Evolutionary conservation across 1,140 invertebrate genomes (phyloP).

Genomic region (Lithobius niger): DNA sequence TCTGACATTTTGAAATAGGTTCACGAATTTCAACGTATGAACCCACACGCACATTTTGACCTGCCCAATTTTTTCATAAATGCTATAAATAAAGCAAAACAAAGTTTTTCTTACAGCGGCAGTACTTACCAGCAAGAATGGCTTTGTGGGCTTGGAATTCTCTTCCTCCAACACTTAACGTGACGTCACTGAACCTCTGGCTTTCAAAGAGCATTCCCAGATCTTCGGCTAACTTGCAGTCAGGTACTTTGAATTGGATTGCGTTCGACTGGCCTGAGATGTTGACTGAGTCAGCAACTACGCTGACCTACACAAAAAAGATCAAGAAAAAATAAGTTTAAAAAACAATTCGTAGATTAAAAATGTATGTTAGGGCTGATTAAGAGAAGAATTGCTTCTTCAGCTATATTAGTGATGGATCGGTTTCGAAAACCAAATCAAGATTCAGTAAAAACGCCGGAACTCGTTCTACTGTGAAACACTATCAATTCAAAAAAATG

Average conservation of each 20-base stretch:
- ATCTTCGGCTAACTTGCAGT: slow-evolving; percentile 87
- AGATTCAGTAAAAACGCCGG: too few relatives aligned
- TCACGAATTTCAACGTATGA: too few relatives aligned
- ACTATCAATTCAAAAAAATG: too few relatives aligned
- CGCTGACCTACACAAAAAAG: slow-evolving; percentile 49
- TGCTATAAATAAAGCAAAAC: slow-evolving; percentile 12
- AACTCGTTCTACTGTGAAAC: too few relatives aligned
- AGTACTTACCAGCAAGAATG: slow-evolving; percentile 55
- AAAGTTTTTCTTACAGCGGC: not conserved
- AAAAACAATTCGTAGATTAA: not conserved
- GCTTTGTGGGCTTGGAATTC: slow-evolving; percentile 97
- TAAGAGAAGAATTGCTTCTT: not conserved
- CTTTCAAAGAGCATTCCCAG: slow-evolving; percentile 85
- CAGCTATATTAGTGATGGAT: too few relatives aligned
- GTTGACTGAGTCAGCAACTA: slow-evolving; percentile 95
- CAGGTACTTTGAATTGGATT: slow-evolving; percentile 93
- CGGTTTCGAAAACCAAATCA: too few relatives aligned
- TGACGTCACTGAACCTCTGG: slow-evolving; percentile 93
- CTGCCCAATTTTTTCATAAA: not conserved
- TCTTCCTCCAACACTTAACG: slow-evolving; percentile 73
- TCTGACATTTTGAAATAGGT: too few relatives aligned
- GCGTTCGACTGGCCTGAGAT: slow-evolving; percentile 89
- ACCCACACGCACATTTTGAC: too few relatives aligned
- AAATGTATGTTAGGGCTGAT: not conserved
- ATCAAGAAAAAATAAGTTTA: slow-evolving; percentile 6